Base-by-base conservation (phyloP, 2,888 invertebrate species). In the Lycophotia porphyrea region DNA sequence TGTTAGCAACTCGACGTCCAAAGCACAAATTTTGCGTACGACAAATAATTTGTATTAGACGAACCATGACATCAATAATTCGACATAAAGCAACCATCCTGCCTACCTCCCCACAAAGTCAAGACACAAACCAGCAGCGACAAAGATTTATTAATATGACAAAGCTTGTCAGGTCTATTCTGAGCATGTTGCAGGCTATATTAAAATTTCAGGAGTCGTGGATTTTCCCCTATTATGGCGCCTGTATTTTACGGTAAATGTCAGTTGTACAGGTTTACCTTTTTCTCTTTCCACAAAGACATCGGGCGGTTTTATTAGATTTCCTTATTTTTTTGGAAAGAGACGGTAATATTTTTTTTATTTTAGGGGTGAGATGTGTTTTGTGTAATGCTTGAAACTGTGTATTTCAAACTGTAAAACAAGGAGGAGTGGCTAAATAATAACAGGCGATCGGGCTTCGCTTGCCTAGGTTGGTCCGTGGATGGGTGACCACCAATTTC, bases 71-170 rank as follows among this genome's bases (percentile, higher is more conserved):
- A 2, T 0, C n/a, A n/a, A 11, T 11, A 34, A 69, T 34, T 34
- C 2, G 13, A 39, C 1, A 74, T 74, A 31, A 72, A 74, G 13
- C 39, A 42, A 18, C 24, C n/a, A 34, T 13, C 2, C 34, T 24
- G 5, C 1, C 67, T 58, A 21, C 49, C 49, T 52, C 58, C 47
- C 47, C 21, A 60, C 24, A 31, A 74, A 81, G 66, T 55, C 65
- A 78, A 73, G 70, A 47, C 36, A 85, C 64, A 85, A 82, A 58
- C 71, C 64, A 79, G 65, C 74, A 68, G 73, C 69, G 64, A 80
- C 71, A 68, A 79, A 77, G 87, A 87, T 88, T 80, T 88, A 88
- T 88, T 87, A 88, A 84, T 82, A 82, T 84, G 76, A 76, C 76
- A 68, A 76, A 74, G 74, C 70, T 52, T 80, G 79, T 79, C 82